These are phyloP conservation scores for Planiliza haematocheilus DNA, from an alignment of 2,113 vertebrate genomes.

Conservation along the genomic window DNA sequence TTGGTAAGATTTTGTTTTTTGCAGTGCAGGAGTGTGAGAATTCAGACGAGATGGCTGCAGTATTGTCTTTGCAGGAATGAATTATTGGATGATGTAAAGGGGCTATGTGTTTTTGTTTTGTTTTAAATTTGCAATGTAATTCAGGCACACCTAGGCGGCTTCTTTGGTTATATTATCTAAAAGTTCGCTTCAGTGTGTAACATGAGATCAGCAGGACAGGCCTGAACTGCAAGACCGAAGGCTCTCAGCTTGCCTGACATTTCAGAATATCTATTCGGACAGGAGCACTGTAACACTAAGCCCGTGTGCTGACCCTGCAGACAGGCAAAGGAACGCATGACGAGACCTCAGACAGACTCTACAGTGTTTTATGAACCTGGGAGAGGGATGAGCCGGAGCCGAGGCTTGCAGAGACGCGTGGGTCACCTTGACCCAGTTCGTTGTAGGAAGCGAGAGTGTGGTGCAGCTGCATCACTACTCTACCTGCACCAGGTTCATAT, in stretches of 20 bases:
- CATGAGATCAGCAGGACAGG: slow-evolving; percentile 3
- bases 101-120: background rate
- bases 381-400: slow-evolving; percentile 16
- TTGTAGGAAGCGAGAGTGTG: slow-evolving; percentile 43
- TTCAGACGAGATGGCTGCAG: background rate
- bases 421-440: slow-evolving; percentile 81
- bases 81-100: background rate
- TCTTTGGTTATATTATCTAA: background rate
- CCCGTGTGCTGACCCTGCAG: slow-evolving; percentile 47
- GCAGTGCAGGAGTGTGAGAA: background rate
- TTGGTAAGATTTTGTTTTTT: too few species aligned
- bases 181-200: slow-evolving; percentile 42
- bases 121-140: too few species aligned
- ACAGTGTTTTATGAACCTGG: slow-evolving; percentile 19
- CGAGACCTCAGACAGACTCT: slow-evolving; percentile 7
- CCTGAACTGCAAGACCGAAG: slow-evolving; percentile 36
- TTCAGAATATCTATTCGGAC: slow-evolving; percentile 56
- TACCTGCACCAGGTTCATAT: slow-evolving; percentile 62
- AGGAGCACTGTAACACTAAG: slow-evolving; percentile 34
- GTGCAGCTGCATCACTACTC: slow-evolving; percentile 49
- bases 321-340: slow-evolving; percentile 21
- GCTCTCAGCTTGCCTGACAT: slow-evolving; percentile 47
- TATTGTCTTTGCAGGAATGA: background rate
- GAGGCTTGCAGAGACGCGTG: slow-evolving; percentile 17
- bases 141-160: background rate